Evolutionary conservation across 2,888 invertebrate species (phyloP).

Genomic region (Panopea generosa): DNA sequence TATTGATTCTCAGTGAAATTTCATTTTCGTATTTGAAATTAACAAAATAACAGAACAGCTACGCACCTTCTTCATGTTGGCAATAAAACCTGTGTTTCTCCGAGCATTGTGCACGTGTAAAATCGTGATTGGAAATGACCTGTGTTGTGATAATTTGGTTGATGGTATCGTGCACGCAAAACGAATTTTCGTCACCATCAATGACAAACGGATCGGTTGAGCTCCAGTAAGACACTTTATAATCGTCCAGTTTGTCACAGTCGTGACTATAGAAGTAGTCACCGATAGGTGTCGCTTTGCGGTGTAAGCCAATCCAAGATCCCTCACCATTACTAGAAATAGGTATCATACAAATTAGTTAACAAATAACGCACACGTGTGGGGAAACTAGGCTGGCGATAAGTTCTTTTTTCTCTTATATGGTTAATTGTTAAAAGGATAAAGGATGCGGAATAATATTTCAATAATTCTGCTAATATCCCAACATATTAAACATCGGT

Average conservation of each 20-base stretch:
- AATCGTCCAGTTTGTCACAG: conserved; percentile 29
- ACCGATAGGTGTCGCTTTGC: conserved; percentile 30
- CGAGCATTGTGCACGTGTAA: conserved; percentile 28
- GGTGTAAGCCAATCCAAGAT: conserved; percentile 45
- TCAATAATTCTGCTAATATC: too few species aligned
- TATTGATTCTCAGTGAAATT: too few species aligned
- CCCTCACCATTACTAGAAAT: conserved; percentile 41
- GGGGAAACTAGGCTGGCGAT: too few species aligned
- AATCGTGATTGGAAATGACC: conserved; percentile 27
- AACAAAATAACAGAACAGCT: too few species aligned
- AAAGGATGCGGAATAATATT: too few species aligned
- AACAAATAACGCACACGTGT: too few species aligned
- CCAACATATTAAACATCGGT: too few species aligned
- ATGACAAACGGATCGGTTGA: conserved; percentile 5
- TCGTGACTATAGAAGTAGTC: conserved; percentile 36
- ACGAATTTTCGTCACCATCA: conserved; percentile 25
- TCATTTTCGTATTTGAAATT: too few species aligned
- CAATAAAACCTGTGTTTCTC: conserved; percentile 41
- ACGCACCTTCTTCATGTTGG: conserved; percentile 35
- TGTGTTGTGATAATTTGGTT: too few species aligned
- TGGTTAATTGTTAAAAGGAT: too few species aligned
- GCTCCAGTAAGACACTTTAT: conserved; percentile 30
- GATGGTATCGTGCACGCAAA: conserved; percentile 7
- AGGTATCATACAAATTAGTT: too few species aligned
- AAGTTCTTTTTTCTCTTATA: too few species aligned